Evolutionary conservation across 1,140 invertebrate genomes (phyloP), one percentile per base, ranked within the genome.

Genomic region (Gerris buenoi): DNA sequence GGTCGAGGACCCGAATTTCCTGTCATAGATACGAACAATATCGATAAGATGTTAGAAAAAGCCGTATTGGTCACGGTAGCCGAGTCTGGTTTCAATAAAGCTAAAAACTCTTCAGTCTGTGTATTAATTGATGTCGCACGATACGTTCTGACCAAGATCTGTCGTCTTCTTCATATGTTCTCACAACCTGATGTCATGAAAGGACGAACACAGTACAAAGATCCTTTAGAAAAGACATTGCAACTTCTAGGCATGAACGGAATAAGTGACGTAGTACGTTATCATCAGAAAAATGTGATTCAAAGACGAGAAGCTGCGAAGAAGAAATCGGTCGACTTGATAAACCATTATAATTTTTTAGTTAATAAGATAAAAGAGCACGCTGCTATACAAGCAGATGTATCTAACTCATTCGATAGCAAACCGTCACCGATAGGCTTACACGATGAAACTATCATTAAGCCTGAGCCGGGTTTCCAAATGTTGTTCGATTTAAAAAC

Each of bases 311-410:
- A 60, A 14, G 58, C 58, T 22, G 58, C 58, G 10, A 3, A 14
- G 23, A 60, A 60, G 23, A 15, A 22, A 22, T 60, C 58, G 23
- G 15, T 60, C 23, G 3, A 3, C 3, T 60, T 60, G 23, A 22
- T 60, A 5, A 60, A 60, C 23, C 58, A 60, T 60, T 60, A 60
- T 60, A 60, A 60, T 60, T 13, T 3, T 22, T 14, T 60, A 25
- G 58, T 60, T 5, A 60, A 60, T 60, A 60, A 60, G 23, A 60
- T 60, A 25, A 60, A 60, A 60, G 58, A 13, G 23, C 58, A 60
- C 10, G 58, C 58, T 13, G 58, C 58, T 13, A 60, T 60, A 22
- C 10, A 60, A 60, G 58, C 58, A 14, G 58, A 60, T 22, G 58
- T 14, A 25, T 5, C 58, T 22, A 60, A 60, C 23, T 3, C 23